phyloP scores from a whole-genome alignment of 2,797 vertebrate species.

The Oryzias sinensis region DNA sequence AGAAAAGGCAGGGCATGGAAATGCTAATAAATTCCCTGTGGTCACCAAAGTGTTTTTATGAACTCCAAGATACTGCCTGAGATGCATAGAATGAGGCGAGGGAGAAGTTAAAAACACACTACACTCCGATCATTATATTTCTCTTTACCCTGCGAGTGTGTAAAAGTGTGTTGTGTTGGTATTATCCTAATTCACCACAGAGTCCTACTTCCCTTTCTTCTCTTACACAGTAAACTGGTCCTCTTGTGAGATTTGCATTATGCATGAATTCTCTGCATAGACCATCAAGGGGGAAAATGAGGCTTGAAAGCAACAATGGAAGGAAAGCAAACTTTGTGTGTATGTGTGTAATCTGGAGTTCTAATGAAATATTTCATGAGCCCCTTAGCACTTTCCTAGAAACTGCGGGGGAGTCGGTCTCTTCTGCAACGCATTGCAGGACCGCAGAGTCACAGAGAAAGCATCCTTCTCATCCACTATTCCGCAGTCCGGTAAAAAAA shows the following conservation, averaged over 20 bases:
- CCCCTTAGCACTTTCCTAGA: conserved; percentile 29
- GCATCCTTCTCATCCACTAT: conserved; percentile 51
- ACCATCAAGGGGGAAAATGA: conserved; percentile 45
- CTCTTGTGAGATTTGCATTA: conserved; percentile 57
- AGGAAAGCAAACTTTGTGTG: conserved; percentile 37
- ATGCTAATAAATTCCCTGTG: conserved; percentile 50
- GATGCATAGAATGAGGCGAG: conserved; percentile 23
- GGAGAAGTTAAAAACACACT: conserved; percentile 24
- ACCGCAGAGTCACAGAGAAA: conserved; percentile 44
- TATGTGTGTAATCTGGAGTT: conserved; percentile 40
- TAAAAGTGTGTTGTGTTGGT: conserved; percentile 37
- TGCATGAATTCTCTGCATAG: conserved; percentile 57
- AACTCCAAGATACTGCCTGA: conserved; percentile 38
- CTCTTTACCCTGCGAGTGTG: conserved; percentile 35
- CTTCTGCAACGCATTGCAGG: conserved; percentile 21
- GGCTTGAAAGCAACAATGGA: conserved; percentile 37
- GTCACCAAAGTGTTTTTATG: conserved; percentile 51
- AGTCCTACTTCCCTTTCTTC: conserved; percentile 31
- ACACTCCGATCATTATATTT: conserved; percentile 26
- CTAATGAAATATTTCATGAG: conserved; percentile 59
- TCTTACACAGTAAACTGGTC: conserved; percentile 30
- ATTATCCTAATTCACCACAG: conserved; percentile 42
- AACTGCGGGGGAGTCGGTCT: conserved; percentile 14
- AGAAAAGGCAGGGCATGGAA: conserved; percentile 39
- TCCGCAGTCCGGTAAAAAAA: conserved; percentile 27